Evolutionary conservation across 2,888 invertebrate species (phyloP).

Genomic region (Synanthedon vespiformis): DNA sequence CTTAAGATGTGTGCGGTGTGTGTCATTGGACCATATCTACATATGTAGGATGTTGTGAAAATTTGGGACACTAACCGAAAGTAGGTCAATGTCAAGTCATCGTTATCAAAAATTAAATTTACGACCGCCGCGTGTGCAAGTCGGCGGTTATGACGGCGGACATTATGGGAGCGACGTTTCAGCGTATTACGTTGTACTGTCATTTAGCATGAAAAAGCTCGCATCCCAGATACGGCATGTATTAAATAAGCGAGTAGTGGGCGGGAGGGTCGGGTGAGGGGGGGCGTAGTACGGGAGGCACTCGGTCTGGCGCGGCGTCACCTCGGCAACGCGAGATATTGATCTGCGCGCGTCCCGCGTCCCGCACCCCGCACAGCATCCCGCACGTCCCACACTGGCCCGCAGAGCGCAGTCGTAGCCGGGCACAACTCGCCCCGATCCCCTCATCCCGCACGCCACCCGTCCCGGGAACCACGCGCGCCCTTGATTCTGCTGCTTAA

Average conservation of each 20-base stretch:
- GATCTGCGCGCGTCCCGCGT: slow-evolving; percentile 68
- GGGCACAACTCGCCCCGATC: slow-evolving; percentile 8
- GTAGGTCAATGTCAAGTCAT: slow-evolving; percentile 38
- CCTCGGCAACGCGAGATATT: slow-evolving; percentile 70
- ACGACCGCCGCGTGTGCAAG: neutral
- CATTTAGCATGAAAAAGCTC: slow-evolving; percentile 63
- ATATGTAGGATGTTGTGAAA: too few relatives aligned
- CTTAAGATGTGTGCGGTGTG: too few relatives aligned
- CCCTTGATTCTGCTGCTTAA: slow-evolving; percentile 50
- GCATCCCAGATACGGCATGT: slow-evolving; percentile 60
- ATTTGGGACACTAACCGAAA: slow-evolving; percentile 8
- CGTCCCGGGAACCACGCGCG: slow-evolving; percentile 20
- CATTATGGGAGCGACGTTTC: slow-evolving; percentile 30
- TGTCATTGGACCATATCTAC: too few relatives aligned
- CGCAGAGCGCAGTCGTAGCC: slow-evolving; percentile 6
- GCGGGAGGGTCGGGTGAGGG: slow-evolving; percentile 28
- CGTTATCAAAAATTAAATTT: slow-evolving; percentile 14
- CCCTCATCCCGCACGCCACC: slow-evolving; percentile 12
- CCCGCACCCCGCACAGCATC: slow-evolving; percentile 61
- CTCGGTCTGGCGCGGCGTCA: slow-evolving; percentile 75
- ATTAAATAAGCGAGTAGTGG: slow-evolving; percentile 67
- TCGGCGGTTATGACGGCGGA: slow-evolving; percentile 10
- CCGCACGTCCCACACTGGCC: slow-evolving; percentile 21
- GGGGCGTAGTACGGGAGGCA: slow-evolving; percentile 68
- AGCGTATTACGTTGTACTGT: slow-evolving; percentile 45